phyloP scores from a whole-genome alignment of 2,888 invertebrate genomes.

The Orgyia antiqua region DNA sequence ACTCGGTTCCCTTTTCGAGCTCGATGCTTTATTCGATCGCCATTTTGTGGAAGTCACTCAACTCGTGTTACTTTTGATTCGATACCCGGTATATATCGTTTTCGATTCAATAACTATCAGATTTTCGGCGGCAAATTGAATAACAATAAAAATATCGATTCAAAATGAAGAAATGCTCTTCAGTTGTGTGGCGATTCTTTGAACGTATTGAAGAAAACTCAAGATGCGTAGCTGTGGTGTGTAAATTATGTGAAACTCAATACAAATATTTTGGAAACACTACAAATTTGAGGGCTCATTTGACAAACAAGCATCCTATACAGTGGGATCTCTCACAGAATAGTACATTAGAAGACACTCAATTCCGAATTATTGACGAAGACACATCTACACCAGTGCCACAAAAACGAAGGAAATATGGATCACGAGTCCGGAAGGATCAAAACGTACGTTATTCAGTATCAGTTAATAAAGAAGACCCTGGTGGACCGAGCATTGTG shows the following conservation, averaged over 20 bases:
- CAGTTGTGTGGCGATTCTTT: conserved; percentile 67
- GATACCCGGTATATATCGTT: conserved; percentile 52
- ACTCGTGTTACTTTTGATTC: conserved; percentile 54
- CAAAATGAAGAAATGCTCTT: conserved; percentile 64
- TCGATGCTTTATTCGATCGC: conserved; percentile 53
- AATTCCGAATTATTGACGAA: conserved; percentile 41
- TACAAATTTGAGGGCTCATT: conserved; percentile 61
- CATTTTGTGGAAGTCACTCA: conserved; percentile 40
- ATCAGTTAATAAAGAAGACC: conserved; percentile 49
- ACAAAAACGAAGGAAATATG: conserved; percentile 43
- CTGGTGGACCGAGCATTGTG: conserved; percentile 33
- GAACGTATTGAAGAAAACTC: conserved; percentile 56
- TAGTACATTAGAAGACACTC: conserved; percentile 49
- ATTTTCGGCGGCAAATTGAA: conserved; percentile 51
- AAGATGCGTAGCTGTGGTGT: conserved; percentile 59
- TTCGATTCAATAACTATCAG: conserved; percentile 37
- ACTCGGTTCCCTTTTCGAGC: conserved; percentile 18
- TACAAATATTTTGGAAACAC: conserved; percentile 72
- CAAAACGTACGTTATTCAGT: conserved; percentile 66
- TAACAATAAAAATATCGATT: conserved; percentile 36
- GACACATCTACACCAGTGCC: conserved; percentile 34
- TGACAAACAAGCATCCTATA: conserved; percentile 65
- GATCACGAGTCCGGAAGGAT: conserved; percentile 40
- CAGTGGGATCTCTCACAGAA: conserved; percentile 66
- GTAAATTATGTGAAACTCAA: conserved; percentile 67